Conservation (phyloP, 2,113 vertebrate species). For the Gallinago jamesoni region DNA sequence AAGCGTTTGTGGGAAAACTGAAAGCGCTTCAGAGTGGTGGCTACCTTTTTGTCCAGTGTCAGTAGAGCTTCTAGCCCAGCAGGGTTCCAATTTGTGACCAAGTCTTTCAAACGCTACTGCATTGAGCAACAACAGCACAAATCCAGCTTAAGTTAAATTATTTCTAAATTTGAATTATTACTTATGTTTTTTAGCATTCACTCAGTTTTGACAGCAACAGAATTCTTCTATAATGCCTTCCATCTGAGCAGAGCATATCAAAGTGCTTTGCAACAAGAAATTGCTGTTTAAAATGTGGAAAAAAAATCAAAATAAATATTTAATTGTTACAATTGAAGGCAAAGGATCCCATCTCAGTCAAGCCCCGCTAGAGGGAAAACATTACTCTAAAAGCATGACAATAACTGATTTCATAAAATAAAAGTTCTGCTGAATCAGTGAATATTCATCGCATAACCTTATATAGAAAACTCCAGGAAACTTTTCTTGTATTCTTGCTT, state of each 20-base stretch:
- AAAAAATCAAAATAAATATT: background rate
- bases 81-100: background rate
- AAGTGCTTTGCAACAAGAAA: constrained; percentile 3
- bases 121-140: background rate
- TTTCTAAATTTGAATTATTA: background rate
- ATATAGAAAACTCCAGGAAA: background rate
- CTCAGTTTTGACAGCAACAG: background rate
- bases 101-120: background rate
- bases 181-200: background rate
- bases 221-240: constrained; percentile 1
- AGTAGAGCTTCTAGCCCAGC: background rate
- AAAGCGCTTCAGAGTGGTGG: background rate
- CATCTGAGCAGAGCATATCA: background rate
- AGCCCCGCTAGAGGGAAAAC: background rate
- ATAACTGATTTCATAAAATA: background rate
- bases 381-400: background rate
- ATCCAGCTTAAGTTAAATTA: background rate
- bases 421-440: background rate
- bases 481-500: background rate
- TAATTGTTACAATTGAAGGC: background rate
- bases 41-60: background rate
- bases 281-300: background rate
- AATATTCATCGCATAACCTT: background rate
- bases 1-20: background rate
- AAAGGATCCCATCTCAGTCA: background rate